phyloP scores from a whole-genome alignment of 2,888 invertebrate genomes.

The Troides oblongomaculatus region DNA sequence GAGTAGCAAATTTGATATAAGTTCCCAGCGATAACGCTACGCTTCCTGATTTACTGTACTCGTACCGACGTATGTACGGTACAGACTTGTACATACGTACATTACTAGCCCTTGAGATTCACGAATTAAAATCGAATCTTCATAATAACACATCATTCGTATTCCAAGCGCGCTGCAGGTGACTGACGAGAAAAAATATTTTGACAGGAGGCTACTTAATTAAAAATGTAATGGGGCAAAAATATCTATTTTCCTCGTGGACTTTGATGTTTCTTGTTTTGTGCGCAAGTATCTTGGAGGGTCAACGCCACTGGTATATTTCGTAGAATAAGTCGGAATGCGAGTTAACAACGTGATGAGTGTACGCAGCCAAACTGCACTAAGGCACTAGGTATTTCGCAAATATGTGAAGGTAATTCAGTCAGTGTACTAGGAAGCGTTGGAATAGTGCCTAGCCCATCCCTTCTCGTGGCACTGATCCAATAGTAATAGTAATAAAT shows the following conservation, averaged over 20 bases:
- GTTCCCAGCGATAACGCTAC: slow-evolving; percentile 37
- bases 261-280: slow-evolving; percentile 44
- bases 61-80: not conserved
- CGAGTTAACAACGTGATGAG: slow-evolving; percentile 35
- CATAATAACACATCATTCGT: slow-evolving; percentile 37
- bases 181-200: slow-evolving; percentile 16
- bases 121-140: slow-evolving; percentile 43
- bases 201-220: slow-evolving; percentile 37
- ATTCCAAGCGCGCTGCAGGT: slow-evolving; percentile 38
- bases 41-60: slow-evolving; percentile 42
- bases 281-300: slow-evolving; percentile 33
- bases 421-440: slow-evolving; percentile 67
- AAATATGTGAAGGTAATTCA: slow-evolving; percentile 54
- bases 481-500: slow-evolving; percentile 47
- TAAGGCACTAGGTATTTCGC: slow-evolving; percentile 52
- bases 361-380: slow-evolving; percentile 42
- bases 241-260: slow-evolving; percentile 47
- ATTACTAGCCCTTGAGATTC: slow-evolving; percentile 25
- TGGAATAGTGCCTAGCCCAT: slow-evolving; percentile 62
- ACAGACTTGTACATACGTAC: slow-evolving; percentile 29
- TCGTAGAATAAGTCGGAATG: slow-evolving; percentile 46
- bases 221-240: slow-evolving; percentile 40
- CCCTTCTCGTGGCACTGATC: slow-evolving; percentile 54
- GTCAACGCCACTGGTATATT: slow-evolving; percentile 45
- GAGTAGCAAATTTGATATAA: slow-evolving; percentile 37